Conservation (phyloP, 2,888 invertebrate species). For the Nycteola revayana region DNA sequence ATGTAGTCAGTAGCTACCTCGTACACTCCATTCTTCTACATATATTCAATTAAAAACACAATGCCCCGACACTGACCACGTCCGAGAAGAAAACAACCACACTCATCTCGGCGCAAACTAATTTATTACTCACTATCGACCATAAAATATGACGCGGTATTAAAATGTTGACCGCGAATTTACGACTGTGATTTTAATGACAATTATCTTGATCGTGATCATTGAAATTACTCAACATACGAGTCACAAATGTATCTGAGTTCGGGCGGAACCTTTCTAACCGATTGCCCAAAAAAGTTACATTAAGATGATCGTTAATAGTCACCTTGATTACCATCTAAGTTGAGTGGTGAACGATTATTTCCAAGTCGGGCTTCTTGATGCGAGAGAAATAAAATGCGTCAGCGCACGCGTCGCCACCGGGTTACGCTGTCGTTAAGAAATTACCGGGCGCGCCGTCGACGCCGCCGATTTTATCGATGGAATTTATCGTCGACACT, state of each 20-base stretch:
- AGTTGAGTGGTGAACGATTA: constrained; percentile 79
- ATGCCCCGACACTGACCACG: constrained; percentile 41
- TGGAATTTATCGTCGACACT: constrained; percentile 80
- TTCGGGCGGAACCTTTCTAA: constrained; percentile 50
- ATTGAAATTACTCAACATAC: constrained; percentile 29
- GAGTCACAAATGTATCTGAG: constrained; percentile 22
- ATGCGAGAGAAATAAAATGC: constrained; percentile 75
- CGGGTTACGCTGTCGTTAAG: constrained; percentile 81
- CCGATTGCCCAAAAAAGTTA: constrained; percentile 65
- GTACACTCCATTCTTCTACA: constrained; percentile 41
- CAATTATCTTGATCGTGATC: constrained; percentile 28
- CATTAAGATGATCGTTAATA: constrained; percentile 77
- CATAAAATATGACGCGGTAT: constrained; percentile 10
- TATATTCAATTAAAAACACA: constrained; percentile 68
- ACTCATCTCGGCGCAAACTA: constrained; percentile 26
- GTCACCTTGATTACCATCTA: constrained; percentile 78
- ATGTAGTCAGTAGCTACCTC: constrained; percentile 61
- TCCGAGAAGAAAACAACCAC: constrained; percentile 34
- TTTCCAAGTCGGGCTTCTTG: constrained; percentile 73
- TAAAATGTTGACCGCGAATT: constrained; percentile 16
- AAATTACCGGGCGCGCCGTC: constrained; percentile 74
- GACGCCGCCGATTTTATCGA: constrained; percentile 80
- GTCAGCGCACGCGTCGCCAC: constrained; percentile 79
- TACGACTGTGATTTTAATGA: constrained; percentile 18
- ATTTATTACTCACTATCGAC: constrained; percentile 12